Percentiles rank a stretch among this genome's conserved stretches.
Evolutionary conservation across 2,797 vertebrate genomes (phyloP).

Genomic region (Thamnophis elegans): DNA sequence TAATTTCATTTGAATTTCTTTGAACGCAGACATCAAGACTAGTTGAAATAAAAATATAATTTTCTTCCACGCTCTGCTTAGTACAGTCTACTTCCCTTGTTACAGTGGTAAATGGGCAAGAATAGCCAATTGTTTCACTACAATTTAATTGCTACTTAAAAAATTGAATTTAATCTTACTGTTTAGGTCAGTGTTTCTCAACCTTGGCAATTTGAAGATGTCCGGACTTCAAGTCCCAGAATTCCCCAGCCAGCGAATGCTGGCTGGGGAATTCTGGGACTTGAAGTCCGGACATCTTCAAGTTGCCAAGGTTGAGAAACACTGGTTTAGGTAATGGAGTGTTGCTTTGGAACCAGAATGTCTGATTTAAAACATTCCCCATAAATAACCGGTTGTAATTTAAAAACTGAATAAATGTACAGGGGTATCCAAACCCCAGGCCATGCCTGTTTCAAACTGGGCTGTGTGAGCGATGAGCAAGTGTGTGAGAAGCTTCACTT

Average conservation of each 20-base stretch:
- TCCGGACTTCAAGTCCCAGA: no score
- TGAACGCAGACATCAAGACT: not conserved
- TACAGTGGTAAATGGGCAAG: not conserved
- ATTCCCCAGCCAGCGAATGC: no score
- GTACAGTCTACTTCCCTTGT: not conserved
- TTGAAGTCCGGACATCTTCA: no score
- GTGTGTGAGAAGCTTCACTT: accelerated
- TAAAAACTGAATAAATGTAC: not conserved
- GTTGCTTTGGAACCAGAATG: not conserved
- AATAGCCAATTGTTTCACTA: not conserved
- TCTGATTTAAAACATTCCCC: not conserved
- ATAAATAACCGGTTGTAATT: not conserved
- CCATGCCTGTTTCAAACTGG: no score
- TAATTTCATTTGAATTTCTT: not conserved
- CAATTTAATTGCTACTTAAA: not conserved
- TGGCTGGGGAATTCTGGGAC: no score
- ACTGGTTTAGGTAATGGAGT: not conserved
- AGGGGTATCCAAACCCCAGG: not conserved
- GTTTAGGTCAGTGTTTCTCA: no score
- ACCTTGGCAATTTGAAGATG: no score
- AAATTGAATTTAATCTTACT: not conserved
- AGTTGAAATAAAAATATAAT: not conserved
- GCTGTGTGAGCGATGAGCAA: no score
- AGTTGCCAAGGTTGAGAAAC: no score
- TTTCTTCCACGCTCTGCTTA: not conserved